Conservation (phyloP, 1,140 invertebrate species). For the Megalopta genalis region DNA sequence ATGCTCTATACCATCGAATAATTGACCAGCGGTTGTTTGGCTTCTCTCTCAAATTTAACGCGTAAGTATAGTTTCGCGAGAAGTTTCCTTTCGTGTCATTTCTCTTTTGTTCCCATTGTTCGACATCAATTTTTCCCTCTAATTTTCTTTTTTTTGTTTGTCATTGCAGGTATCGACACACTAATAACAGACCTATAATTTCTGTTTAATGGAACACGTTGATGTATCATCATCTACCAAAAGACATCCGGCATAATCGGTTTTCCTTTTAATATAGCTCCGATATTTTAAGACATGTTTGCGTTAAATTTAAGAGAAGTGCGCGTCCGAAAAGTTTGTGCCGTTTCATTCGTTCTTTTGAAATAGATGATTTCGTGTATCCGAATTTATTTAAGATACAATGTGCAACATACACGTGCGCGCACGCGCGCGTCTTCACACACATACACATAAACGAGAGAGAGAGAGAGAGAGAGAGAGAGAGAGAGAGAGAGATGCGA, state of each 20-base stretch:
- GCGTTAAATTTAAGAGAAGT: slow-evolving; percentile 67
- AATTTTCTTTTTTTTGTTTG: slow-evolving; percentile 19
- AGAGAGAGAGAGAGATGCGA: too few relatives aligned
- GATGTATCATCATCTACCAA: neutral
- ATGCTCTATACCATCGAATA: slow-evolving; percentile 91
- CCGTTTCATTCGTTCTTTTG: too few relatives aligned
- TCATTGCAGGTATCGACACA: slow-evolving; percentile 41
- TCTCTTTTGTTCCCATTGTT: slow-evolving; percentile 29
- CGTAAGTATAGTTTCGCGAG: slow-evolving; percentile 60
- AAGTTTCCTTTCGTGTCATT: slow-evolving; percentile 1
- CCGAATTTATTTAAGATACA: too few relatives aligned
- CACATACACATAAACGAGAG: too few relatives aligned
- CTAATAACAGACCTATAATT: neutral
- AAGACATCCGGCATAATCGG: neutral
- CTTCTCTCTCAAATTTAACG: slow-evolving; percentile 75
- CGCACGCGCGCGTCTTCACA: too few relatives aligned
- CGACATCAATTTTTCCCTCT: slow-evolving; percentile 37
- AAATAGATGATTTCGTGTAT: too few relatives aligned
- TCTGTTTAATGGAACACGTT: neutral
- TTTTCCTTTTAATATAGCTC: neutral
- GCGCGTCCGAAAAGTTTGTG: neutral
- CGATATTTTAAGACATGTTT: slow-evolving; percentile 26
- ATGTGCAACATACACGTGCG: too few relatives aligned
- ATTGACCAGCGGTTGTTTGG: slow-evolving; percentile 69
- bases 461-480: too few relatives aligned